Conservation (phyloP, 2,113 vertebrate genomes). For the Melospiza melodia region DNA sequence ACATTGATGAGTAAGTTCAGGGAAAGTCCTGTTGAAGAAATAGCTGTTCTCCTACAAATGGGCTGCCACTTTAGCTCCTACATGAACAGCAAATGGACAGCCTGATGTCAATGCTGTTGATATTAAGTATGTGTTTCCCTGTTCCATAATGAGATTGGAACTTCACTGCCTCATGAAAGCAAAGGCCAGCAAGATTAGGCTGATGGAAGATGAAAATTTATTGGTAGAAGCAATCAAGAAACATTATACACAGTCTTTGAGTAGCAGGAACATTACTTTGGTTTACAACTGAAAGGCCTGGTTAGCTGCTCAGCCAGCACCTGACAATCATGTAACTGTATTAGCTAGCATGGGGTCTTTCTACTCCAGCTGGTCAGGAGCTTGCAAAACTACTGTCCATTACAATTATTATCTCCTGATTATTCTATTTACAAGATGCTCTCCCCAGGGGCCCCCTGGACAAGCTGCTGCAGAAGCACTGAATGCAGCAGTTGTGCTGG, state of each 20-base stretch:
- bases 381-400: neutral
- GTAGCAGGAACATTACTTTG: neutral
- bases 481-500: neutral
- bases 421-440: conserved; percentile 19
- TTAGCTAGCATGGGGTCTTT: neutral
- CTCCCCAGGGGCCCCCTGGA: neutral
- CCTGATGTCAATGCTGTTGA: neutral
- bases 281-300: neutral
- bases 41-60: neutral
- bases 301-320: neutral
- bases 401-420: conserved; percentile 17
- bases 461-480: neutral
- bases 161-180: neutral
- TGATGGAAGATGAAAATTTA: neutral
- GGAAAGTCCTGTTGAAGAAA: neutral
- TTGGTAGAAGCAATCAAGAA: neutral
- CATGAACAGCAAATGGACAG: neutral
- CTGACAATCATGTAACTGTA: neutral
- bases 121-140: neutral
- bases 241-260: neutral
- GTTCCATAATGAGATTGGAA: neutral
- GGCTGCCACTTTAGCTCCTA: neutral
- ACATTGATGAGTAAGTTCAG: neutral
- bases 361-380: conserved; percentile 12
- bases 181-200: neutral